Conservation (phyloP, 2,113 vertebrate genomes). For the Ia io region DNA sequence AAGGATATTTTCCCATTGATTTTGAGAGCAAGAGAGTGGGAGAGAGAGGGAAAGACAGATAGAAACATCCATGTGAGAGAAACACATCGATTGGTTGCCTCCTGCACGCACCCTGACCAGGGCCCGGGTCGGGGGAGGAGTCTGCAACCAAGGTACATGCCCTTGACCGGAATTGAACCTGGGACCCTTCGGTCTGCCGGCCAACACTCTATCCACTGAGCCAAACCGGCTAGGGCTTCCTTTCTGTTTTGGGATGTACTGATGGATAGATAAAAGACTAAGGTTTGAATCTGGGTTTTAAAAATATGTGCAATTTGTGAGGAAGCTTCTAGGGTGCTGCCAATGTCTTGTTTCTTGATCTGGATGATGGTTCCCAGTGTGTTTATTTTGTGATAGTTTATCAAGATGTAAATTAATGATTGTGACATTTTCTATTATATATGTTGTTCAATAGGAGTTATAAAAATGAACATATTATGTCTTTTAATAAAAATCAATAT, state of each 20-base stretch:
- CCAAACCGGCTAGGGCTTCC: too few species aligned
- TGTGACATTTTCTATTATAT: neutral
- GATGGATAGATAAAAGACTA: neutral
- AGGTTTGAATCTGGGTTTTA: neutral
- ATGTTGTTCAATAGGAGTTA: neutral
- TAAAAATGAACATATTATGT: neutral
- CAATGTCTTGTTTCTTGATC: neutral
- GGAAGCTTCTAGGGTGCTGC: neutral
- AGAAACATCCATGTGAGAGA: too few species aligned
- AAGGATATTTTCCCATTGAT: too few species aligned
- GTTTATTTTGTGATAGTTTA: neutral
- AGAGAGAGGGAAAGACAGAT: too few species aligned
- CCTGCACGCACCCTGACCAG: too few species aligned
- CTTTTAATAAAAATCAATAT: neutral
- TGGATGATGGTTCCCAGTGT: neutral
- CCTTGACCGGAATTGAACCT: too few species aligned
- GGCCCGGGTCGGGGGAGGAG: too few species aligned
- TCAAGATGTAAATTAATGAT: neutral
- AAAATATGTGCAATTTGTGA: neutral
- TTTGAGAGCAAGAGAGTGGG: too few species aligned
- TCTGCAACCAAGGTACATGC: too few species aligned
- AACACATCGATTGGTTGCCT: too few species aligned
- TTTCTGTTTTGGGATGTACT: neutral
- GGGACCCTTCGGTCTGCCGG: too few species aligned
- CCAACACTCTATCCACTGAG: too few species aligned